Evolutionary conservation across 2,113 vertebrate genomes (phyloP).

Genomic region (Gorsachius goisagi): DNA sequence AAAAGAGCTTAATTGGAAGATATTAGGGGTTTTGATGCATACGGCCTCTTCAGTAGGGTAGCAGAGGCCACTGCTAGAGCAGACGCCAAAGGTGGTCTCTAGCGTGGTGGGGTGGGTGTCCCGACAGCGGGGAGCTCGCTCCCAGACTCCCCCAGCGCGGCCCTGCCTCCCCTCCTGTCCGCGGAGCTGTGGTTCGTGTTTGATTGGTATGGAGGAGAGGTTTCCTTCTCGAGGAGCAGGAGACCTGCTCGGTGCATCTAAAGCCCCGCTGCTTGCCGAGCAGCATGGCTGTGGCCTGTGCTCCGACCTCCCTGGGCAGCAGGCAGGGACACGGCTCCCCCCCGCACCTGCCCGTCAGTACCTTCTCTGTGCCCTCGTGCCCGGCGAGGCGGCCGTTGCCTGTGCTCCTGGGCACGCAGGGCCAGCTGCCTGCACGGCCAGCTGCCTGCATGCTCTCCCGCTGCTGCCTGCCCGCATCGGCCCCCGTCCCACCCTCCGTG

Average conservation of each 20-base stretch:
- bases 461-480: not conserved
- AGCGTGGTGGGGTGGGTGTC: not conserved
- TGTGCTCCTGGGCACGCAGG: fast-evolving
- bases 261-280: fast-evolving
- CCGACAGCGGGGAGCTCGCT: not conserved
- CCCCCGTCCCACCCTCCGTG: fast-evolving
- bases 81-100: not conserved
- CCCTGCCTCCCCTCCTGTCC: not conserved
- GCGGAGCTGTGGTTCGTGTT: fast-evolving
- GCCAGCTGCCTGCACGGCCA: not conserved
- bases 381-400: fast-evolving
- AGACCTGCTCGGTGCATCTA: not conserved
- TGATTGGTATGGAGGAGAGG: fast-evolving
- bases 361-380: not conserved
- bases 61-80: not conserved
- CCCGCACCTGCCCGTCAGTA: fast-evolving
- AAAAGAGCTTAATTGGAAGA: not conserved
- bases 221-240: fast-evolving
- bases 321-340: not conserved
- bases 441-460: too few species aligned
- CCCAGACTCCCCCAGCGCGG: not conserved
- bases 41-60: not conserved
- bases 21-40: not conserved
- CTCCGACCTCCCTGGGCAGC: not conserved
- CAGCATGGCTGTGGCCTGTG: not conserved